Conservation (phyloP, 2,797 vertebrate genomes). For the Siniperca obscura region DNA sequence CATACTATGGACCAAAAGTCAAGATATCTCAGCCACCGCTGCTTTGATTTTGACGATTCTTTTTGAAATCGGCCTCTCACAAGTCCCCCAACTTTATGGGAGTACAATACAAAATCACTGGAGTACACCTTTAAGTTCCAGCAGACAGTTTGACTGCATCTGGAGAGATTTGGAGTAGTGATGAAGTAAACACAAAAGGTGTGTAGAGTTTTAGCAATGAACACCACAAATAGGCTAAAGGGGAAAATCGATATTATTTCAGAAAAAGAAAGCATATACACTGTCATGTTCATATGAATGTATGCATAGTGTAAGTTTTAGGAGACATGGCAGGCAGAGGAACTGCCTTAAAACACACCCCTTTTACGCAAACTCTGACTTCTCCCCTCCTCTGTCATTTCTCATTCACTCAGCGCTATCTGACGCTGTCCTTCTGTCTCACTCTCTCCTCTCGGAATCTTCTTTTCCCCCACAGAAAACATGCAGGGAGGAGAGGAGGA, state of each 20-base stretch:
- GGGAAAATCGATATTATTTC: neutral
- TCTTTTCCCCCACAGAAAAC: constrained; percentile 70
- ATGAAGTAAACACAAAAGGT: neutral
- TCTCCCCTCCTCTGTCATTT: constrained; percentile 17
- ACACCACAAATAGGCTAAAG: neutral
- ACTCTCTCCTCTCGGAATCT: constrained; percentile 47
- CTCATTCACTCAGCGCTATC: constrained; percentile 58
- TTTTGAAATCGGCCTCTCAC: neutral
- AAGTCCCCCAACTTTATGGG: neutral
- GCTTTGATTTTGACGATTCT: neutral
- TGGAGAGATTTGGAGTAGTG: neutral
- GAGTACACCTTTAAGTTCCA: neutral
- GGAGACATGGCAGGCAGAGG: constrained; percentile 27
- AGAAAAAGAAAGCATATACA: neutral
- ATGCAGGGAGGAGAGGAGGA: constrained; percentile 81
- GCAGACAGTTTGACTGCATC: neutral
- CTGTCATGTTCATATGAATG: neutral
- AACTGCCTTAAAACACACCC: constrained; percentile 65
- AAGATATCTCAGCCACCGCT: neutral
- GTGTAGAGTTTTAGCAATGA: neutral
- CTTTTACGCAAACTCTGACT: constrained; percentile 43
- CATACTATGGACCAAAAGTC: neutral
- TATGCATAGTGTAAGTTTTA: neutral
- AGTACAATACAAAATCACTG: neutral
- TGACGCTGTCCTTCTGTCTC: constrained; percentile 51